A percentile compares a stretch with the other conserved stretches of the same genome.
Conservation (phyloP, 1,140 invertebrate species). For the Drosophila ananassae region DNA sequence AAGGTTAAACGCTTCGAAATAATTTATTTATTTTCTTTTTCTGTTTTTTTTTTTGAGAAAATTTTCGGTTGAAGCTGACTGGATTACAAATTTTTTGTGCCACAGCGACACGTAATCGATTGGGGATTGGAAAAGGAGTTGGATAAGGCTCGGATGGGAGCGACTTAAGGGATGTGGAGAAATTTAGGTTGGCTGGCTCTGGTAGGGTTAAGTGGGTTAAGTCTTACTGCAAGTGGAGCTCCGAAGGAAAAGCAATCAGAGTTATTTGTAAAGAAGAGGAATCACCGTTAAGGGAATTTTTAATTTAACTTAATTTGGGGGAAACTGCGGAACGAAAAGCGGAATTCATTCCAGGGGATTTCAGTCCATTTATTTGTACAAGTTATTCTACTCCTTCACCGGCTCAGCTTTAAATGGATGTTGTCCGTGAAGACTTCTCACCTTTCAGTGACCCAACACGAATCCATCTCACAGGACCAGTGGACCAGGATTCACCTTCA, state of each 20-base stretch:
- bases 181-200: not conserved
- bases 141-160: slow-evolving; percentile 3
- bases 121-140: slow-evolving; percentile 21
- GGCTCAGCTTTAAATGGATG: slow-evolving; percentile 10
- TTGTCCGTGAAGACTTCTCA: slow-evolving; percentile 23
- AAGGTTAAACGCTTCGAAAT: slow-evolving; percentile 55
- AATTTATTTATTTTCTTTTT: slow-evolving; percentile 12
- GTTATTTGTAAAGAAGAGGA: slow-evolving; percentile 9
- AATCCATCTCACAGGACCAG: slow-evolving; percentile 27
- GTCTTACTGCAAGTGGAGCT: not conserved
- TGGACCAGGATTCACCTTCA: slow-evolving; percentile 2
- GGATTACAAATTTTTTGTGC: slow-evolving; percentile 36
- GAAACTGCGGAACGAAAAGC: not conserved
- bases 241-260: slow-evolving; percentile 6
- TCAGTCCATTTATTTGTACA: slow-evolving; percentile 31
- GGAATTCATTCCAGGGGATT: not conserved
- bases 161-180: slow-evolving; percentile 15
- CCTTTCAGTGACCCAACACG: slow-evolving; percentile 41
- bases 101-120: slow-evolving; percentile 43
- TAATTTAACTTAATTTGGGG: slow-evolving; percentile 7
- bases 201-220: slow-evolving; percentile 4
- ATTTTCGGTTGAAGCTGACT: slow-evolving; percentile 44
- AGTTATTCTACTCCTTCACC: not conserved
- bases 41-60: slow-evolving; percentile 24
- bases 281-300: not conserved